Evolutionary conservation across 2,888 invertebrate species (phyloP), one percentile per base, ranked within the genome.

Genomic region (Aradus depressus): DNA sequence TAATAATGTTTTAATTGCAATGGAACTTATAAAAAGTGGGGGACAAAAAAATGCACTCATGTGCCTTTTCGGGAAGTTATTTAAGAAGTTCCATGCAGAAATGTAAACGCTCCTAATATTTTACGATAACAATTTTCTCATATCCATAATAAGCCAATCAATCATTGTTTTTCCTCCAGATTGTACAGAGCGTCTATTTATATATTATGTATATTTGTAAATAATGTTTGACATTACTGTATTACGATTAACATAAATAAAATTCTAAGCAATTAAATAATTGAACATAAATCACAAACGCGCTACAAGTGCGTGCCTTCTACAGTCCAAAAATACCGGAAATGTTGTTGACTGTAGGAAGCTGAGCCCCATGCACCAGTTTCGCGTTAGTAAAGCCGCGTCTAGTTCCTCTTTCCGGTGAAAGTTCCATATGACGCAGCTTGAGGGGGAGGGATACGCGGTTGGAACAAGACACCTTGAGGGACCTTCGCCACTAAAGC

Each of bases 291-390:
- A n/a, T n/a, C n/a, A n/a, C n/a, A 55, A 61, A 66, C 64, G 65
- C 65, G 63, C 64, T 65, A 63, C 60, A 63, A 58, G 63, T 62
- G 62, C 59, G 58, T 58, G 59, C 53, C 52, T 39, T 39, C 50
- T 54, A 57, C 57, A 44, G 41, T 25, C 44, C 25, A 18, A 18
- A 63, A 31, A 44, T 28, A 63, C 73, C 74, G 73, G 73, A 72
- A 66, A 63, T 63, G 61, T 66, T 60, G 62, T 66, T 23, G 22
- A 43, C 66, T 68, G 66, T 67, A 67, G 70, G 64, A 67, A 70
- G 72, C 70, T 74, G 74, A 75, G 75, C 75, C 75, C 74, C 70
- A 65, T 67, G 67, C 67, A 70, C 65, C 64, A 55, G 59, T 62
- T 70, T 67, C 69, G 68, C 71, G 67, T 74, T 74, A 64, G 58